These are phyloP conservation scores for Hippasteria phrygiana DNA, from an alignment of 53 echinoderm and acorn worm genomes.

Conservation along the genomic window DNA sequence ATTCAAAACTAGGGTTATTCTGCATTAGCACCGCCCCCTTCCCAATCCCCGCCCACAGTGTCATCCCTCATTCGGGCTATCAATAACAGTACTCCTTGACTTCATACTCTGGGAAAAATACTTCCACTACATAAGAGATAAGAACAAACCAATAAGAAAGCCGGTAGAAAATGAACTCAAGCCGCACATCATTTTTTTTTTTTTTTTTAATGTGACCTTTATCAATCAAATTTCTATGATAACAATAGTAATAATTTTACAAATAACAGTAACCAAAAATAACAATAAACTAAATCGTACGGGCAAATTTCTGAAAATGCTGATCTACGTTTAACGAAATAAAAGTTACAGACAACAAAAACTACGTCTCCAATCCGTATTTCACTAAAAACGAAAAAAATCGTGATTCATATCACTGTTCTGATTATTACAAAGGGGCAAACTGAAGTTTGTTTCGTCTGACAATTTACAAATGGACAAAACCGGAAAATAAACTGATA, in stretches of 20 bases:
- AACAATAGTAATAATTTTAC: neutral
- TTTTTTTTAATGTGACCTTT: slow-evolving; percentile 12
- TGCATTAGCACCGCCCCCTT: too few relatives aligned
- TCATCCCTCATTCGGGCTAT: too few relatives aligned
- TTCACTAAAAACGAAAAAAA: neutral
- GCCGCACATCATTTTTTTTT: neutral
- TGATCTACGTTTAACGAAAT: neutral
- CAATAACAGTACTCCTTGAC: too few relatives aligned
- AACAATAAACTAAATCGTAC: neutral
- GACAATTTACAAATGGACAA: neutral
- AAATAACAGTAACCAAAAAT: too few relatives aligned
- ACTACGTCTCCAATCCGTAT: neutral
- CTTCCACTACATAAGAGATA: too few relatives aligned
- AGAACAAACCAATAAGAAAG: too few relatives aligned
- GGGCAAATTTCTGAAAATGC: neutral
- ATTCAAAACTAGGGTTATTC: too few relatives aligned
- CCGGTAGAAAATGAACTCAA: neutral
- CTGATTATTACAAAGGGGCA: too few relatives aligned
- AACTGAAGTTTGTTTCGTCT: too few relatives aligned
- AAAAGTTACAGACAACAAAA: slow-evolving; percentile 7
- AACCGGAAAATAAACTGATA: neutral
- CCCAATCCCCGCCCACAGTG: too few relatives aligned
- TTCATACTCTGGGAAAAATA: too few relatives aligned
- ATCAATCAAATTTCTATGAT: neutral
- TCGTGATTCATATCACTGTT: neutral